These are phyloP conservation scores for Oxygymnocypris stewartii DNA, from an alignment of 2,113 vertebrate species.

Conservation along the genomic window DNA sequence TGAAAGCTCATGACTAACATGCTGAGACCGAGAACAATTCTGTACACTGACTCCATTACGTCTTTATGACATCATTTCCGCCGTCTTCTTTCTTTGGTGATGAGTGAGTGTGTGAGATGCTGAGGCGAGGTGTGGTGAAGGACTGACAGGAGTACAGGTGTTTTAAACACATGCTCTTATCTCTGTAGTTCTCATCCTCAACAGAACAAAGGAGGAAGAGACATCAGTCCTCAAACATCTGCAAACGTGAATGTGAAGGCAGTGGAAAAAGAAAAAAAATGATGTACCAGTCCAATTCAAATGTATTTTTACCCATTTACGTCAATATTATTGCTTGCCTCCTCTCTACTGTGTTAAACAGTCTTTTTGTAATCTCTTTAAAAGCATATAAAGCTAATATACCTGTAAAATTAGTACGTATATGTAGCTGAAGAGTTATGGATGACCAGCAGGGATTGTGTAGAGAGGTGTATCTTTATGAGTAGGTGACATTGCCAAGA, in stretches of 20 bases:
- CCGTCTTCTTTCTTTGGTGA: background rate
- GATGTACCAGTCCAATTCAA: background rate
- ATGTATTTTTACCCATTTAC: background rate
- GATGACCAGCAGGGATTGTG: background rate
- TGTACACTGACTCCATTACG: background rate
- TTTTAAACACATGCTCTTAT: conserved; percentile 11
- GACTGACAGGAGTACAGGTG: conserved; percentile 7
- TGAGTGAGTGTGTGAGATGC: background rate
- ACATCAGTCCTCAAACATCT: background rate
- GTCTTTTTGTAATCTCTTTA: background rate
- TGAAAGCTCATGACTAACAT: conserved; percentile 30
- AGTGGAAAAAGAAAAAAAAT: background rate
- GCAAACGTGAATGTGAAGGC: background rate
- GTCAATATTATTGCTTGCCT: background rate
- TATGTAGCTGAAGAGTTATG: background rate
- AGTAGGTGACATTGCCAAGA: conserved; percentile 1
- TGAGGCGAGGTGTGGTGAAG: background rate
- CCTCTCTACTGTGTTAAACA: background rate
- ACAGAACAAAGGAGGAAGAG: conserved; percentile 20
- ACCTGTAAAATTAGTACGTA: background rate
- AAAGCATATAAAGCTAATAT: background rate
- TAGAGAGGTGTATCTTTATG: background rate
- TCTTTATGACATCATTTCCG: conserved; percentile 19
- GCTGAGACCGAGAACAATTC: background rate
- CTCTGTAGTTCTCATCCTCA: conserved; percentile 16